Conservation (phyloP, 2,113 vertebrate species). For the Corvus cornix region DNA sequence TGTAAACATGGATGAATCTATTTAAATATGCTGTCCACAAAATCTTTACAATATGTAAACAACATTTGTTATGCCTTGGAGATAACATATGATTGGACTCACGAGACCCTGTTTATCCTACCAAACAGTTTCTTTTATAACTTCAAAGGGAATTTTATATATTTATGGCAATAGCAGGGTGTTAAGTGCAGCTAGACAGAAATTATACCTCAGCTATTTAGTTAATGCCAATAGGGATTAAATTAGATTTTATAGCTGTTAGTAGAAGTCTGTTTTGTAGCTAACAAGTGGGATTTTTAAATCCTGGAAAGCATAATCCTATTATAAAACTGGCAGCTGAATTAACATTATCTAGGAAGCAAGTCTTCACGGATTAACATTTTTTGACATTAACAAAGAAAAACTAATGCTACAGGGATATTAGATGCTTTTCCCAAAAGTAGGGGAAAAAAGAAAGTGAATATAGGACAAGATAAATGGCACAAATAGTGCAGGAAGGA, state of each 20-base stretch:
- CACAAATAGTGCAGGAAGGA: conserved; percentile 17
- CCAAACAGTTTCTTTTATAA: conserved; percentile 75
- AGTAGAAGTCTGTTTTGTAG: conserved; percentile 76
- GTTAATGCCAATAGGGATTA: conserved; percentile 79
- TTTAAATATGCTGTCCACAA: conserved; percentile 75
- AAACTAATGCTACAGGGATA: conserved; percentile 73
- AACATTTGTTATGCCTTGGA: conserved; percentile 79
- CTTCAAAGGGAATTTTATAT: conserved; percentile 77
- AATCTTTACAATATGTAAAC: conserved; percentile 76
- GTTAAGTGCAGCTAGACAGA: conserved; percentile 75
- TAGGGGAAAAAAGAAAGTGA: conserved; percentile 41
- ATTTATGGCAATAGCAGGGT: conserved; percentile 75
- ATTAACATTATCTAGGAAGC: conserved; percentile 76
- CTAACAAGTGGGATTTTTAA: conserved; percentile 82
- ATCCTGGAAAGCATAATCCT: conserved; percentile 82
- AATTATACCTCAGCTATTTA: conserved; percentile 78
- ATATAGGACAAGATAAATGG: conserved; percentile 62
- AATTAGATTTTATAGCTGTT: conserved; percentile 80
- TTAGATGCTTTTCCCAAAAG: conserved; percentile 73
- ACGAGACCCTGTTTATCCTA: conserved; percentile 71
- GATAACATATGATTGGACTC: conserved; percentile 74
- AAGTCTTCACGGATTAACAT: conserved; percentile 76
- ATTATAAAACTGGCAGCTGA: conserved; percentile 80
- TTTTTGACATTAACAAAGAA: conserved; percentile 76
- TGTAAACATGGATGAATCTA: conserved; percentile 73